phyloP scores from a whole-genome alignment of 2,888 invertebrate species.

The Imbricaverruca yamaguchii region DNA sequence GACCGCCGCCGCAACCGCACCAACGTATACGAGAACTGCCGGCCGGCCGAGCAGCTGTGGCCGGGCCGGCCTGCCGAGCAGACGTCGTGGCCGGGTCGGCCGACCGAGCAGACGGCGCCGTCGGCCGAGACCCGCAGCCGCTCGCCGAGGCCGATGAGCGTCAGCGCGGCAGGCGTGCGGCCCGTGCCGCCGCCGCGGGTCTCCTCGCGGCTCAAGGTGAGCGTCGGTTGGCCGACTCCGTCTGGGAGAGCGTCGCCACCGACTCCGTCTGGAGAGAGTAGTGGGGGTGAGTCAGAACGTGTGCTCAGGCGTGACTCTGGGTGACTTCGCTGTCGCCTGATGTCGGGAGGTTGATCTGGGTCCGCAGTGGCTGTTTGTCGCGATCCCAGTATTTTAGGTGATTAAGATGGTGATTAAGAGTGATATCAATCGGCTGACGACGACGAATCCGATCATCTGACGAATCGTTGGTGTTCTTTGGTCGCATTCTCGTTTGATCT shows the following conservation, averaged over 20 bases:
- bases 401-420: too few relatives aligned
- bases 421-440: too few relatives aligned
- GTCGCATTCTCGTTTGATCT: too few relatives aligned
- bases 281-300: too few relatives aligned
- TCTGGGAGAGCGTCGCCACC: too few relatives aligned
- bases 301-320: too few relatives aligned
- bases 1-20: neutral
- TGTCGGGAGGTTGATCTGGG: neutral
- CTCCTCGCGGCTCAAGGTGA: slow-evolving; percentile 84
- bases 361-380: too few relatives aligned
- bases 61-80: neutral
- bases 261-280: too few relatives aligned
- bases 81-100: neutral
- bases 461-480: too few relatives aligned
- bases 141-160: slow-evolving; percentile 9
- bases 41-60: neutral
- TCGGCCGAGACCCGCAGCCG: neutral
- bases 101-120: neutral
- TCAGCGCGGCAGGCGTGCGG: slow-evolving; percentile 15
- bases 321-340: too few relatives aligned
- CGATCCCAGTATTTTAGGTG: too few relatives aligned
- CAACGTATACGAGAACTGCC: slow-evolving; percentile 7
- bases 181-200: slow-evolving; percentile 23
- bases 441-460: too few relatives aligned
- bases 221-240: slow-evolving; percentile 36